phyloP scores from a whole-genome alignment of 2,113 vertebrate species.

The Rhizomys pruinosus region DNA sequence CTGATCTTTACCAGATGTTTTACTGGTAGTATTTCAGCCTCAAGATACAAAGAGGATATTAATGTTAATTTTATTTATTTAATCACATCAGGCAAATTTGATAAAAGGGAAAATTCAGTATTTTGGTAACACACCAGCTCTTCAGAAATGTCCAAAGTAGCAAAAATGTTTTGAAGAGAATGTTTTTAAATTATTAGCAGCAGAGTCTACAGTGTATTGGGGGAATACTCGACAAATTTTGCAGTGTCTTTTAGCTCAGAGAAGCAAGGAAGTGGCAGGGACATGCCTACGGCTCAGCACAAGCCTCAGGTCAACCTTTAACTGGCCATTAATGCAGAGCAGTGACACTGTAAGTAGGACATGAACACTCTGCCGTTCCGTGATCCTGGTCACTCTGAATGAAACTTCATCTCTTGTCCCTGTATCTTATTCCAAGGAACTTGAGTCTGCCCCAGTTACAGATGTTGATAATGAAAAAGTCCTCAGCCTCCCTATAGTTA shows the following conservation, averaged over 20 bases:
- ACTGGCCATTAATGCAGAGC: background rate
- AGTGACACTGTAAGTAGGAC: background rate
- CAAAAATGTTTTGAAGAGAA: constrained; percentile 62
- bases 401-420: background rate
- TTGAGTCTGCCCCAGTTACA: background rate
- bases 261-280: background rate
- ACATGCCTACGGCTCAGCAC: background rate
- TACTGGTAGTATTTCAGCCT: constrained; percentile 68
- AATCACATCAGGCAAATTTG: constrained; percentile 76
- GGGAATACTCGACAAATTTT: constrained; percentile 3
- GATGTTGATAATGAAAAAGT: background rate
- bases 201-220: background rate
- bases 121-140: constrained; percentile 56
- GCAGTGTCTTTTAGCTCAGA: background rate
- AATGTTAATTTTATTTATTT: constrained; percentile 77
- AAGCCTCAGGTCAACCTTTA: background rate
- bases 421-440: constrained; percentile 12
- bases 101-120: constrained; percentile 76
- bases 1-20: constrained; percentile 80
- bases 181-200: constrained; percentile 70
- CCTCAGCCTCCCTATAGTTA: background rate
- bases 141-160: constrained; percentile 68
- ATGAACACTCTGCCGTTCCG: background rate
- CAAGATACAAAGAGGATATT: constrained; percentile 78
- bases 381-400: background rate